Conservation (phyloP, 1,140 invertebrate species). For the Scaptodrosophila lebanonensis region DNA sequence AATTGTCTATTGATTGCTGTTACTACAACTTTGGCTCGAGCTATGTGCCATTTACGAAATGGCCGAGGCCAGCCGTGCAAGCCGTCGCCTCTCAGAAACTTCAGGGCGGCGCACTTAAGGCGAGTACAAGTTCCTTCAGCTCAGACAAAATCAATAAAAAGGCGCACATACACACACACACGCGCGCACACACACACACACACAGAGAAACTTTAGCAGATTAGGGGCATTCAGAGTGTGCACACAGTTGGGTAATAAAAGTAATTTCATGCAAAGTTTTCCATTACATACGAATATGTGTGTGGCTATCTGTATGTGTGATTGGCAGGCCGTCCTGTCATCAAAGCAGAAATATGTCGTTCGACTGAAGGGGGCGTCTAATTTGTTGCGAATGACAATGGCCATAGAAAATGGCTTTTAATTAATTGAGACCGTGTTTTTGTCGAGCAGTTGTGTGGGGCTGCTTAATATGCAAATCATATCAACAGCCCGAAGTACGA, state of each 20-base stretch:
- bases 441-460: constrained; percentile 33
- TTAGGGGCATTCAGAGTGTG: constrained; percentile 39
- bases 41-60: constrained; percentile 14
- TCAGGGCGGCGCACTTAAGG: too few relatives aligned
- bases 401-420: constrained; percentile 50
- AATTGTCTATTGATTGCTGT: constrained; percentile 65
- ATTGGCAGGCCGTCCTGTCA: background rate
- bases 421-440: constrained; percentile 68
- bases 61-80: constrained; percentile 12
- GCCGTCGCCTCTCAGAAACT: too few relatives aligned
- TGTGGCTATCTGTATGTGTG: too few relatives aligned
- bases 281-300: constrained; percentile 42
- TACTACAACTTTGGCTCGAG: too few relatives aligned
- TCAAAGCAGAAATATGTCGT: constrained; percentile 24
- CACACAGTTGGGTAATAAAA: constrained; percentile 33
- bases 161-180: too few relatives aligned
- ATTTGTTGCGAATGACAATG: too few relatives aligned
- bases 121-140: constrained; percentile 22
- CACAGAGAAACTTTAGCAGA: constrained; percentile 52
- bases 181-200: too few relatives aligned
- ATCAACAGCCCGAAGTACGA: constrained; percentile 31
- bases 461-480: constrained; percentile 50
- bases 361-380: constrained; percentile 7
- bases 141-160: constrained; percentile 49
- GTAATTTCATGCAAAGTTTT: constrained; percentile 69